A percentile compares a stretch with the other conserved stretches of the same genome.
Evolutionary conservation across 2,113 vertebrate species (phyloP).

Genomic region (Clarias batrachus): DNA sequence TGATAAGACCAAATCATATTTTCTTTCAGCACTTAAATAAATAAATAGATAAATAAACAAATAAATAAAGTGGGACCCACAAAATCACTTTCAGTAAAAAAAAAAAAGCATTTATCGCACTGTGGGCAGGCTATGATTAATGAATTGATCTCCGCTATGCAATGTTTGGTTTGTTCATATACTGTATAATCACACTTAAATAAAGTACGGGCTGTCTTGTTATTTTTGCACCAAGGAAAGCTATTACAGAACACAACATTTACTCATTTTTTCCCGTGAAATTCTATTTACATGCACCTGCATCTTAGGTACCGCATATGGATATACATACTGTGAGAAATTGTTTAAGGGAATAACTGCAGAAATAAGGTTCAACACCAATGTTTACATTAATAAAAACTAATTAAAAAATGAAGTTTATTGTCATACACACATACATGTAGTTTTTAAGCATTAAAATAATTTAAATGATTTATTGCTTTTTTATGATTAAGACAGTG

Average conservation of each 20-base stretch:
- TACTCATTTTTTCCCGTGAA: not conserved
- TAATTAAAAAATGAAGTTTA: not conserved
- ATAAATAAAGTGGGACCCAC: not conserved
- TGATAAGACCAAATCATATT: not conserved
- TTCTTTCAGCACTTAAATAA: not conserved
- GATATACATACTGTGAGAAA: not conserved
- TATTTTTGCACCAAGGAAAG: not conserved
- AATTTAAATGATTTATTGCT: not conserved
- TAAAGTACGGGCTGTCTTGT: not conserved
- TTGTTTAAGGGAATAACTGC: not conserved
- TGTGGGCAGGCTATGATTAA: slow-evolving; percentile 7
- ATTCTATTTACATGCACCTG: not conserved
- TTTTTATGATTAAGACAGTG: not conserved
- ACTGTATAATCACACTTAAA: not conserved
- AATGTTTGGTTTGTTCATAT: not conserved
- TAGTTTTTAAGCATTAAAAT: not conserved
- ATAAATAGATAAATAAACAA: not conserved
- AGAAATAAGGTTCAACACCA: not conserved
- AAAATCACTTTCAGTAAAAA: not conserved
- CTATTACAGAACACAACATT: not conserved
- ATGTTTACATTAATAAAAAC: not conserved
- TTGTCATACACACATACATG: not conserved
- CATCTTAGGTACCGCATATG: not conserved
- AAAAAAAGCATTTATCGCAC: too few species aligned
- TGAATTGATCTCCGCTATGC: not conserved